Conservation (phyloP, 1,140 invertebrate species). For the Drosophila insularis region DNA sequence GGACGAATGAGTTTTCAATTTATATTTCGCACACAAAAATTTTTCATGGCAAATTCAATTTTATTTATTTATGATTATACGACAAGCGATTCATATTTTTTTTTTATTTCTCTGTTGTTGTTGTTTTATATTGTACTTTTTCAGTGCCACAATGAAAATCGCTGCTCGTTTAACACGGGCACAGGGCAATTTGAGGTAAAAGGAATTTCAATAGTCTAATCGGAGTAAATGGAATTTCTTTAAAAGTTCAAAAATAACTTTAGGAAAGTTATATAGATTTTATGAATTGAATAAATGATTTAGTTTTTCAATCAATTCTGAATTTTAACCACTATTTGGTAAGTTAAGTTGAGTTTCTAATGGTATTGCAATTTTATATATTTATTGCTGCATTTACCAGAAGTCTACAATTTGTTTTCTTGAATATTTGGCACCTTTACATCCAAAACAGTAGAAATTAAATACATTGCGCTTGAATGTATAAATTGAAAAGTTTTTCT, state of each 20-base stretch:
- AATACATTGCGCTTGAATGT: too few species aligned
- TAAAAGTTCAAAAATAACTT: slow-evolving; percentile 1
- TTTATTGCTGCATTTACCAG: too few species aligned
- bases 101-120: not conserved
- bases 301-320: too few species aligned
- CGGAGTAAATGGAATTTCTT: not conserved
- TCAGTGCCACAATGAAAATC: slow-evolving; percentile 4
- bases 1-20: slow-evolving; percentile 81
- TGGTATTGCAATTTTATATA: too few species aligned
- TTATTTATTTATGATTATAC: slow-evolving; percentile 80
- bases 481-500: too few species aligned
- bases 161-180: not conserved
- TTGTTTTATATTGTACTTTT: slow-evolving; percentile 7
- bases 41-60: slow-evolving; percentile 73
- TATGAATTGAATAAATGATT: not conserved
- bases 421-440: too few species aligned
- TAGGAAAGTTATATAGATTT: not conserved
- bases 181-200: not conserved
- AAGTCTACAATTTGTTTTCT: too few species aligned
- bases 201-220: not conserved
- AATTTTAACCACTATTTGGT: too few species aligned
- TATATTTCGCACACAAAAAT: slow-evolving; percentile 58
- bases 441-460: too few species aligned
- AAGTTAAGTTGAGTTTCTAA: too few species aligned
- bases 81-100: slow-evolving; percentile 61